Conservation (phyloP, 1,140 invertebrate species). For the Pollicipes pollicipes region DNA sequence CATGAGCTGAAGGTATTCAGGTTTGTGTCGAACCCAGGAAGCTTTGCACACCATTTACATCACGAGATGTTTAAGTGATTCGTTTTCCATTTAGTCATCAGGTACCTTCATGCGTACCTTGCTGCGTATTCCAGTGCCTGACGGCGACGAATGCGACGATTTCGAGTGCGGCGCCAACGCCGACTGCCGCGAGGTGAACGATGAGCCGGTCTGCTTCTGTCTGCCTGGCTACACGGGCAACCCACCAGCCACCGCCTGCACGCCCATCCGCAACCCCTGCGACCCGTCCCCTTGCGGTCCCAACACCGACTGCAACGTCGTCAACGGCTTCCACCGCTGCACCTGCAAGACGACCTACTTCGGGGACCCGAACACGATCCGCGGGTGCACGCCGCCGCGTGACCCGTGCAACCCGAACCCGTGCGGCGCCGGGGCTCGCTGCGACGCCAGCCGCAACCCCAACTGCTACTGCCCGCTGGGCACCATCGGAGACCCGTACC, state of each 20-base stretch:
- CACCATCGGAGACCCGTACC: constrained; percentile 21
- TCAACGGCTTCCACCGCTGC: constrained; percentile 70
- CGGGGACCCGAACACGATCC: constrained; percentile 68
- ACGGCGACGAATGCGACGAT: constrained; percentile 62
- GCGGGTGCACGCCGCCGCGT: constrained; percentile 53
- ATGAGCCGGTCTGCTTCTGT: constrained; percentile 23
- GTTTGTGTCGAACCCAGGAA: too few species aligned
- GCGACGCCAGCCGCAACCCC: constrained; percentile 53
- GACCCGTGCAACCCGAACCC: constrained; percentile 65
- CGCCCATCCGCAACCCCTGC: constrained; percentile 52
- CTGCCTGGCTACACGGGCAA: constrained; percentile 71
- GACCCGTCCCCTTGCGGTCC: constrained; percentile 68
- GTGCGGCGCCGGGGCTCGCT: constrained; percentile 55
- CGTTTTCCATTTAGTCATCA: too few species aligned
- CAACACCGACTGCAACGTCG: constrained; percentile 62
- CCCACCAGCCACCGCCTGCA: constrained; percentile 48
- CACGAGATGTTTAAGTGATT: too few species aligned
- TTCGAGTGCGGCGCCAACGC: constrained; percentile 55
- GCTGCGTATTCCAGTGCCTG: constrained; percentile 51
- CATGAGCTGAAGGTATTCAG: too few species aligned
- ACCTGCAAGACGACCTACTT: constrained; percentile 62
- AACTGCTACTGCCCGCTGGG: constrained; percentile 52
- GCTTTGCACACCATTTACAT: too few species aligned
- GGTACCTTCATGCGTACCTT: too few species aligned
- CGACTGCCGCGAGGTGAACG: constrained; percentile 19